These are phyloP conservation scores for Benthosema pterotum DNA, from an alignment of 2,797 vertebrate genomes.

Conservation along the genomic window DNA sequence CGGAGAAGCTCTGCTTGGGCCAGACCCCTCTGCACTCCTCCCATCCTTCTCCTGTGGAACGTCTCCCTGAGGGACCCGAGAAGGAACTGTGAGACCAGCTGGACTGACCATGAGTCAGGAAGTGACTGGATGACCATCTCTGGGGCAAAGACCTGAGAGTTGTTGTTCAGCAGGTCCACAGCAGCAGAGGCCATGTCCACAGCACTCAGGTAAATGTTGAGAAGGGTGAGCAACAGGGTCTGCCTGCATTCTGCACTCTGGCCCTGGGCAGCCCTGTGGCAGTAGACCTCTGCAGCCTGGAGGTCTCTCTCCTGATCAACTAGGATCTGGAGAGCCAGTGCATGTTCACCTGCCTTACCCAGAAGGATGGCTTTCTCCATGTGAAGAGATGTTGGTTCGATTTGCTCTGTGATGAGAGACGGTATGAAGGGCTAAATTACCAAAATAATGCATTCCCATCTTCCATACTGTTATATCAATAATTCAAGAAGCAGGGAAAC, in stretches of 20 bases:
- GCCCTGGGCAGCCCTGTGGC: slow-evolving; percentile 60
- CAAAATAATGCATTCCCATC: too few relatives aligned
- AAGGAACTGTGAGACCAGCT: slow-evolving; percentile 67
- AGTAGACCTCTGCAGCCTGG: slow-evolving; percentile 69
- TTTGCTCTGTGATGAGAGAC: slow-evolving; percentile 51
- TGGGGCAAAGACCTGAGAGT: slow-evolving; percentile 50
- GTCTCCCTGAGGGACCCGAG: slow-evolving; percentile 62
- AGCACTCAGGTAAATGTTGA: slow-evolving; percentile 66
- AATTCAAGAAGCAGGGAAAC: too few relatives aligned
- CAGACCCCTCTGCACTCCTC: slow-evolving; percentile 62
- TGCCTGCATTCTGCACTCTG: slow-evolving; percentile 37
- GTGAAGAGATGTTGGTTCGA: slow-evolving; percentile 62
- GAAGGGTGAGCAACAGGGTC: slow-evolving; percentile 60
- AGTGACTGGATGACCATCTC: slow-evolving; percentile 62
- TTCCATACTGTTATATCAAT: too few relatives aligned
- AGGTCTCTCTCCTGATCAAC: slow-evolving; percentile 58
- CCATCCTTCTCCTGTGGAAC: slow-evolving; percentile 69
- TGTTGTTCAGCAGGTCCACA: slow-evolving; percentile 69
- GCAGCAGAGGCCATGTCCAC: slow-evolving; percentile 38
- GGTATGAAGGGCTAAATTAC: too few relatives aligned
- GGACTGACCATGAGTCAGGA: slow-evolving; percentile 74
- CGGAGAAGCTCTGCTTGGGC: slow-evolving; percentile 60
- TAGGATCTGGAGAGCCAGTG: slow-evolving; percentile 68
- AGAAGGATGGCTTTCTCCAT: slow-evolving; percentile 73
- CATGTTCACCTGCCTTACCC: slow-evolving; percentile 59